Percentiles rank a stretch among this genome's conserved stretches.
Evolutionary conservation across 2,888 invertebrate genomes (phyloP).

Genomic region (Aphidius colemani): DNA sequence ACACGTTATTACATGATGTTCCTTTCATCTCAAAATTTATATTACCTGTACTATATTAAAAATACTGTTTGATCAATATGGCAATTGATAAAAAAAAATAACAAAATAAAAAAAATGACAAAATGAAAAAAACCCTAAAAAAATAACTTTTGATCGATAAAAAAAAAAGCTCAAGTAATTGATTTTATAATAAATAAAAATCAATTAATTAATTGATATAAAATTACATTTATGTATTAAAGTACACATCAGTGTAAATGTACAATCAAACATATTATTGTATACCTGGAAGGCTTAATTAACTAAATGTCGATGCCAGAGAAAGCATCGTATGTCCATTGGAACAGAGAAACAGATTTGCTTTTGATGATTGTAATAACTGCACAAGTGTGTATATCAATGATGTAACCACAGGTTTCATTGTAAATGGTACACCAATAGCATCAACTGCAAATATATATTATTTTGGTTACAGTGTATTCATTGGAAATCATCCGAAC

Average conservation of each 20-base stretch:
- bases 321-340: slow-evolving; percentile 14
- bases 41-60: not conserved
- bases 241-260: not conserved
- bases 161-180: not conserved
- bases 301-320: slow-evolving; percentile 20
- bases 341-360: slow-evolving; percentile 19
- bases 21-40: slow-evolving; percentile 14
- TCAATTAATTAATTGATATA: not conserved
- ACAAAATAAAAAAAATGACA: not conserved
- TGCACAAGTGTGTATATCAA: not conserved
- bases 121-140: not conserved
- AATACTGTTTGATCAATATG: not conserved
- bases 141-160: not conserved
- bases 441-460: slow-evolving; percentile 26
- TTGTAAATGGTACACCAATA: slow-evolving; percentile 26
- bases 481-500: slow-evolving; percentile 13
- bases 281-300: slow-evolving; percentile 13
- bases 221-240: not conserved
- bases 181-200: not conserved
- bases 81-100: not conserved
- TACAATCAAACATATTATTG: slow-evolving; percentile 6
- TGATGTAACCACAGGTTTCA: slow-evolving; percentile 24
- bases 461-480: slow-evolving; percentile 24
- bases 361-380: slow-evolving; percentile 24
- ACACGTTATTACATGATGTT: slow-evolving; percentile 7